Percentiles rank a stretch among this genome's conserved stretches.
Conservation (phyloP, 1,140 invertebrate genomes). For the Papilio helenus region DNA sequence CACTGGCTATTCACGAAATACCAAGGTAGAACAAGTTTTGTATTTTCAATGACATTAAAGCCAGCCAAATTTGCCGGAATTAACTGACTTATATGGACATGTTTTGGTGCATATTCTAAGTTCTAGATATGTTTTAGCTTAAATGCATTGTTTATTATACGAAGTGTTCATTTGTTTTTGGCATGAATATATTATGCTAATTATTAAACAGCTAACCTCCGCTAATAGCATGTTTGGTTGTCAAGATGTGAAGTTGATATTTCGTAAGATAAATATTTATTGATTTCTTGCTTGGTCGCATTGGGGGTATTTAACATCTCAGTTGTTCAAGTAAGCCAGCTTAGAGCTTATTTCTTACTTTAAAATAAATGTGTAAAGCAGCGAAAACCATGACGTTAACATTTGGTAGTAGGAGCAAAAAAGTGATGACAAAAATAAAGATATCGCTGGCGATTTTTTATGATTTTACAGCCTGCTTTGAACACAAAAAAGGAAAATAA, state of each 20-base stretch:
- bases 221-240: no score
- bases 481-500: neutral
- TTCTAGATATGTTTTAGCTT: neutral
- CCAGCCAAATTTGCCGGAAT: neutral
- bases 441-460: neutral
- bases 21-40: neutral
- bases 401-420: neutral
- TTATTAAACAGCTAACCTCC: no score
- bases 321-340: neutral
- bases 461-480: neutral
- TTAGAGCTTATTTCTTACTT: neutral
- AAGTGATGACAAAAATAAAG: neutral
- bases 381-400: neutral
- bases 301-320: neutral
- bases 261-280: no score
- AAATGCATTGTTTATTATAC: neutral
- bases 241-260: no score
- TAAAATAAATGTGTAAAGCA: neutral
- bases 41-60: slow-evolving; percentile 5
- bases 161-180: neutral
- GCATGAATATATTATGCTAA: neutral
- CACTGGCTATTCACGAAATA: neutral
- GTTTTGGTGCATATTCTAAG: neutral
- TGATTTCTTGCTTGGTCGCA: no score
- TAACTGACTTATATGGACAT: slow-evolving; percentile 5